Evolutionary conservation across 2,113 vertebrate species (phyloP).

Genomic region (Lamprotornis superbus): DNA sequence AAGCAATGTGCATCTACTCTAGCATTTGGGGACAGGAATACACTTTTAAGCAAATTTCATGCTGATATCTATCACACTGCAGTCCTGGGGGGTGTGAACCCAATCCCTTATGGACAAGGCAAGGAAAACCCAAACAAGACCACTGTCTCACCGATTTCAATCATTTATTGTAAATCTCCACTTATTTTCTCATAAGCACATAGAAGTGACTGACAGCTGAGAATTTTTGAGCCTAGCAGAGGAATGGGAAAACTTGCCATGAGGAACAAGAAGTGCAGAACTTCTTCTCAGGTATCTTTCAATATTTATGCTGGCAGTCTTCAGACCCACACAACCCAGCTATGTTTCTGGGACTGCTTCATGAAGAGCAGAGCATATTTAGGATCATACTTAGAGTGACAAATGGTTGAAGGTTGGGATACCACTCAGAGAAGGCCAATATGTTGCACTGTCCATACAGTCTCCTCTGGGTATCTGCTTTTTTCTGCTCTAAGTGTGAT

Average conservation of each 20-base stretch:
- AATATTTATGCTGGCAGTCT: neutral
- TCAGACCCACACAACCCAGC: neutral
- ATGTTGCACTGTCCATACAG: neutral
- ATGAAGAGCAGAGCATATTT: neutral
- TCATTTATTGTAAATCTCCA: neutral
- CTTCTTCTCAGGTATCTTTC: neutral
- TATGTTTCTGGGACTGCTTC: accelerated
- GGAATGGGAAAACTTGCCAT: neutral
- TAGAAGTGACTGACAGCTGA: neutral
- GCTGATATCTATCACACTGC: neutral
- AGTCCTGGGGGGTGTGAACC: neutral
- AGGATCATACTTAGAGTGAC: neutral
- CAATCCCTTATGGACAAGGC: neutral
- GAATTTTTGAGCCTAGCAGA: neutral
- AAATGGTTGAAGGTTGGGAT: neutral
- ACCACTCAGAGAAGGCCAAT: neutral
- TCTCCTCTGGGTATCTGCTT: neutral
- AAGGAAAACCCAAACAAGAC: neutral
- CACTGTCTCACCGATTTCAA: neutral
- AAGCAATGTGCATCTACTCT: neutral
- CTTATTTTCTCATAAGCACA: neutral
- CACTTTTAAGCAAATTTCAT: neutral
- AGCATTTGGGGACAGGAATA: neutral
- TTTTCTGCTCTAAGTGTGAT: neutral
- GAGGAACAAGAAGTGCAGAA: neutral